Percentiles rank a stretch among this genome's conserved stretches.
phyloP scores from a whole-genome alignment of 2,797 vertebrate species.

The Pyrocephalus nanus region DNA sequence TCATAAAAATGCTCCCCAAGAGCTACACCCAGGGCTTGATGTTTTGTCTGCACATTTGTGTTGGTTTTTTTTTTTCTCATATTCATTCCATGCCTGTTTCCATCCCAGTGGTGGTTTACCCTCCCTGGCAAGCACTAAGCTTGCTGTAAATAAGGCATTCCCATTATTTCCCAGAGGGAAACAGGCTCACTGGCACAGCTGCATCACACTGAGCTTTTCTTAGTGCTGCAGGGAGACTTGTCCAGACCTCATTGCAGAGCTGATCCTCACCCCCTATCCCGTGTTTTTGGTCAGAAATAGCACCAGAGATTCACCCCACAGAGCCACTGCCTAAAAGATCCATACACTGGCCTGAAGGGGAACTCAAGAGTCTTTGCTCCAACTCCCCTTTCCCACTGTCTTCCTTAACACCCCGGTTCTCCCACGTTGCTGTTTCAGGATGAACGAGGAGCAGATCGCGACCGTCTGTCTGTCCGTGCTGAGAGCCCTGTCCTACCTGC shows the following conservation, averaged over 20 bases:
- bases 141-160: conserved; percentile 11
- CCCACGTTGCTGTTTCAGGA: conserved; percentile 78
- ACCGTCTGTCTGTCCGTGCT: conserved; percentile 95
- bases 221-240: neutral
- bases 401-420: fast-evolving
- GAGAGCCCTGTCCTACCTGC: conserved; percentile 93
- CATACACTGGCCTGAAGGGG: fast-evolving
- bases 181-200: neutral
- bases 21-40: neutral
- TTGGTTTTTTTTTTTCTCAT: neutral
- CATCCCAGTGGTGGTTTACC: neutral
- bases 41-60: neutral
- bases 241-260: neutral
- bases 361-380: fast-evolving
- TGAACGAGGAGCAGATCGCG: conserved; percentile 99
- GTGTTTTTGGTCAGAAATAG: neutral
- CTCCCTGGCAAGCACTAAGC: neutral
- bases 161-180: neutral
- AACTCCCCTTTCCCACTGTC: neutral
- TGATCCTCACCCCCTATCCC: neutral
- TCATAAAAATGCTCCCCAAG: neutral
- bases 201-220: neutral
- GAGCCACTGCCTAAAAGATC: neutral
- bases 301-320: fast-evolving
- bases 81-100: neutral